Evolutionary conservation across 2,797 vertebrate genomes (phyloP).

Genomic region (Acanthurus tractus): DNA sequence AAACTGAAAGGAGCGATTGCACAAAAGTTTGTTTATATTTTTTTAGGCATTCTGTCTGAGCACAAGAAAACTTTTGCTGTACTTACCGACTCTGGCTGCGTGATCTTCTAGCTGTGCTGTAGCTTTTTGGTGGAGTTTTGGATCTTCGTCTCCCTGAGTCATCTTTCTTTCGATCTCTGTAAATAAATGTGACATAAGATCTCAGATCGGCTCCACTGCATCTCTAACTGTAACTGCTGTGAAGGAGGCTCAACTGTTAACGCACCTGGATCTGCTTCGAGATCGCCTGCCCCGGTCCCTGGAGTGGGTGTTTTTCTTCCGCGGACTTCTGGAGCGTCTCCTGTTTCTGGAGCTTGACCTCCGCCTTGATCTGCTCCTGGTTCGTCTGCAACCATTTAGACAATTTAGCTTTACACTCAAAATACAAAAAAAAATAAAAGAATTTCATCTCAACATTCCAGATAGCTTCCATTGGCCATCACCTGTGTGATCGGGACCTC

Average conservation of each 20-base stretch:
- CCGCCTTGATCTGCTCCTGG: slow-evolving; percentile 91
- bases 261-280: slow-evolving; percentile 90
- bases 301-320: slow-evolving; percentile 89
- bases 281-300: slow-evolving; percentile 91
- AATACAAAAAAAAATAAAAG: background rate
- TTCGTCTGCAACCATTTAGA: slow-evolving; percentile 82
- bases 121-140: slow-evolving; percentile 98
- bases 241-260: background rate
- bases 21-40: no score
- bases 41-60: background rate
- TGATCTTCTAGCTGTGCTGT: slow-evolving; percentile 95
- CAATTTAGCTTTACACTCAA: background rate
- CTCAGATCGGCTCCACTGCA: background rate
- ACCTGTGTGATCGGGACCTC: slow-evolving; percentile 93
- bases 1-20: background rate
- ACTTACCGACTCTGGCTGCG: slow-evolving; percentile 92
- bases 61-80: background rate
- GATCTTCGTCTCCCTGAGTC: slow-evolving; percentile 93
- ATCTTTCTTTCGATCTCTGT: slow-evolving; percentile 95
- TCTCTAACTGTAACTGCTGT: background rate
- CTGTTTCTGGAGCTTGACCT: slow-evolving; percentile 92
- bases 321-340: slow-evolving; percentile 93
- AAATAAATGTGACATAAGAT: background rate
- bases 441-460: background rate
- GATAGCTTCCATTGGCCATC: background rate